These are phyloP conservation scores for Crax fasciolata DNA, from an alignment of 2,797 vertebrate species.

Conservation along the genomic window DNA sequence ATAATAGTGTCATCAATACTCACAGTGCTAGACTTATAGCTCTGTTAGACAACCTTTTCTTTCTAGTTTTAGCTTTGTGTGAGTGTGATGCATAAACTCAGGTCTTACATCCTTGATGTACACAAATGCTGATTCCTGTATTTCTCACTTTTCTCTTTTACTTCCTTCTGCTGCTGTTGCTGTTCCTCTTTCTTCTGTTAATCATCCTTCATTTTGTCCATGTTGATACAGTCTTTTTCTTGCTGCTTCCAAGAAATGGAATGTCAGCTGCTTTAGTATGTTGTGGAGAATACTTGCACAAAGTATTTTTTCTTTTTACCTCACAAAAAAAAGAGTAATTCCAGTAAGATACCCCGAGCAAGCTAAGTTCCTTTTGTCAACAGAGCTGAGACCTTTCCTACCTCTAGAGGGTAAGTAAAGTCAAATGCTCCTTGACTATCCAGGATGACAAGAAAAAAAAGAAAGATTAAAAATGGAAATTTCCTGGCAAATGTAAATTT, in stretches of 20 bases:
- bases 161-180: not conserved
- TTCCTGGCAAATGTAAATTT: not conserved
- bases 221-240: not conserved
- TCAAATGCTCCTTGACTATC: not conserved
- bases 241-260: not conserved
- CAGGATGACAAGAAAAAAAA: not conserved
- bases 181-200: not conserved
- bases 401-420: not conserved
- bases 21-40: not conserved
- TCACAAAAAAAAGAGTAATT: not conserved
- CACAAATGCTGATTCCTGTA: not conserved
- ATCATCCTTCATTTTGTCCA: not conserved
- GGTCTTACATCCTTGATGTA: not conserved
- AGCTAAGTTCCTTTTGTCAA: not conserved
- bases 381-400: not conserved
- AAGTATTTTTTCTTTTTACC: not conserved
- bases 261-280: not conserved
- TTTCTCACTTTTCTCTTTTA: not conserved
- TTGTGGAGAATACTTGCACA: not conserved
- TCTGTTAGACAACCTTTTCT: not conserved
- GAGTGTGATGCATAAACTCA: not conserved
- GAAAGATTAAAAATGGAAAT: not conserved
- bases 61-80: not conserved
- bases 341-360: not conserved
- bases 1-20: not conserved